A percentile compares a stretch with the other conserved stretches of the same genome.
phyloP scores from a whole-genome alignment of 2,888 invertebrate genomes.

The Tribolium freemani region DNA sequence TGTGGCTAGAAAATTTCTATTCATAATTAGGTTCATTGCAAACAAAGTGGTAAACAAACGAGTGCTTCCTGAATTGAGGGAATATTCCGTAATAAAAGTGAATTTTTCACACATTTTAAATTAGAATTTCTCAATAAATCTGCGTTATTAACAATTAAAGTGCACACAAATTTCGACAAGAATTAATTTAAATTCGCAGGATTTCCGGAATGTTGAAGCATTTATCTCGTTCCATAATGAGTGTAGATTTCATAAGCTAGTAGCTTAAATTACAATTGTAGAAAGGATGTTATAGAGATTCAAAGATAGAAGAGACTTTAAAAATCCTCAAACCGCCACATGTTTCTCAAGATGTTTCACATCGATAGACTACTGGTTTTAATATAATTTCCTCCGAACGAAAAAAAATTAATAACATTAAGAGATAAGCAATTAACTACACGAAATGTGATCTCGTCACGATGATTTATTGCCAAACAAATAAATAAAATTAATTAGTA shows the following conservation, averaged over 20 bases:
- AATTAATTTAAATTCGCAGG: background rate
- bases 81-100: constrained; percentile 11
- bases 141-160: background rate
- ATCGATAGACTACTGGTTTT: constrained; percentile 34
- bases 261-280: background rate
- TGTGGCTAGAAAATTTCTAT: no score
- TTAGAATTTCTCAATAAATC: background rate
- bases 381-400: constrained; percentile 4
- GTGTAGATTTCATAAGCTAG: constrained; percentile 14
- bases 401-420: constrained; percentile 1
- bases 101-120: background rate
- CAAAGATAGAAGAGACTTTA: constrained; percentile 6
- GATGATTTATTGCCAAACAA: constrained; percentile 15
- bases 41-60: no score
- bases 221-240: background rate
- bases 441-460: constrained; percentile 5
- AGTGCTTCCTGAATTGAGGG: constrained; percentile 60
- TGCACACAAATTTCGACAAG: background rate
- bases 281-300: constrained; percentile 22
- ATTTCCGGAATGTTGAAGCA: constrained; percentile 8
- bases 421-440: constrained; percentile 23
- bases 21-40: no score
- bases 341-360: constrained; percentile 32
- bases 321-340: constrained; percentile 12
- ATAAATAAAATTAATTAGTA: constrained; percentile 28